These are phyloP conservation scores for Melitaea athalia DNA, from an alignment of 2,888 invertebrate species.

Conservation along the genomic window DNA sequence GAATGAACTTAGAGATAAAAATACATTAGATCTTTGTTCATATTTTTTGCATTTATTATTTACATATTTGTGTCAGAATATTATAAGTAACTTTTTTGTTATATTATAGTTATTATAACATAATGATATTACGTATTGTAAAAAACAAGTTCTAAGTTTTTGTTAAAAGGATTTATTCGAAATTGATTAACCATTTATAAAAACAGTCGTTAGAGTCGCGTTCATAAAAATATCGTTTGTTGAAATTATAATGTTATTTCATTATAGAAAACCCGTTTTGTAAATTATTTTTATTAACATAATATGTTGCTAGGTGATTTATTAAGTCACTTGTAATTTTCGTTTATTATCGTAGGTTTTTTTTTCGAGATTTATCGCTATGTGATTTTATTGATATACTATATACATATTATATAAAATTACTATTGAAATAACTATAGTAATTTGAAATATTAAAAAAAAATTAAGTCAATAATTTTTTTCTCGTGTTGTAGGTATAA, in stretches of 20 bases:
- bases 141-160: background rate
- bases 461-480: too few relatives aligned
- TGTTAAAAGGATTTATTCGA: background rate
- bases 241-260: too few relatives aligned
- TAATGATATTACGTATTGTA: background rate
- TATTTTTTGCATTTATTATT: background rate
- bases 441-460: too few relatives aligned
- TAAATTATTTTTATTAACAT: constrained; percentile 16
- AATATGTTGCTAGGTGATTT: constrained; percentile 9
- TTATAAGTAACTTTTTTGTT: background rate
- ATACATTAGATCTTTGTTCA: background rate
- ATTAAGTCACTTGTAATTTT: constrained; percentile 1
- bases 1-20: too few relatives aligned
- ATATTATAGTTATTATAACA: background rate
- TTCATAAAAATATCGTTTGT: background rate
- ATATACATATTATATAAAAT: too few relatives aligned
- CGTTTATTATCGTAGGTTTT: background rate
- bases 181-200: constrained; percentile 1
- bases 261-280: constrained; percentile 6
- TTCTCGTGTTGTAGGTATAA: too few relatives aligned
- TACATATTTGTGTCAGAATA: background rate
- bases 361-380: too few relatives aligned
- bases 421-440: too few relatives aligned
- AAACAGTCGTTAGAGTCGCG: background rate
- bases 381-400: too few relatives aligned